Evolutionary conservation across 2,113 vertebrate species (phyloP).

Genomic region (Micronycteris hirsuta): DNA sequence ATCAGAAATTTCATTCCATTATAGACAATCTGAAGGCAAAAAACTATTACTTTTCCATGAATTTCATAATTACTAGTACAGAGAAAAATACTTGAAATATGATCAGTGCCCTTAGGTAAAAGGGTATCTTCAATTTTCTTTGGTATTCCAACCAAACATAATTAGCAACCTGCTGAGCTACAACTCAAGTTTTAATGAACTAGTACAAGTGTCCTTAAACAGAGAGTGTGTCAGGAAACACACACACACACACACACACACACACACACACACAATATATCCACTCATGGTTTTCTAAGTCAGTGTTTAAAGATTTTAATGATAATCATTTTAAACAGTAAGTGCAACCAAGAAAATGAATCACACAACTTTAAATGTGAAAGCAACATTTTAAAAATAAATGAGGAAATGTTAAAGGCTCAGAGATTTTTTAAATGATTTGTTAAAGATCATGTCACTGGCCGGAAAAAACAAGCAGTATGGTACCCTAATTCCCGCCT

Average conservation of each 20-base stretch:
- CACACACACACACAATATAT: constrained; percentile 32
- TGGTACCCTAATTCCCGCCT: neutral
- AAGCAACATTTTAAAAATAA: constrained; percentile 30
- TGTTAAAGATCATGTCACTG: neutral
- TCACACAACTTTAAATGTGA: neutral
- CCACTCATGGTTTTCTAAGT: constrained; percentile 45
- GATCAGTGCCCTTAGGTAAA: neutral
- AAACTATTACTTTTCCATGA: neutral
- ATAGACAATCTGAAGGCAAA: neutral
- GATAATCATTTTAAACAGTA: constrained; percentile 21
- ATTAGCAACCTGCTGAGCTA: constrained; percentile 62
- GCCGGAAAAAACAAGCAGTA: neutral
- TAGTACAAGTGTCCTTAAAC: constrained; percentile 18
- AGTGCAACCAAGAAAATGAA: neutral
- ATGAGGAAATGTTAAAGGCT: constrained; percentile 25
- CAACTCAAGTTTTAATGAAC: constrained; percentile 25
- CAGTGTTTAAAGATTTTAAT: constrained; percentile 10
- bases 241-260: no score
- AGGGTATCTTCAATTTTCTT: constrained; percentile 35
- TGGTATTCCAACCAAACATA: constrained; percentile 59
- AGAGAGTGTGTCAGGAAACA: constrained; percentile 31
- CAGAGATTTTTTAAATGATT: constrained; percentile 19
- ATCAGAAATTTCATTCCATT: neutral
- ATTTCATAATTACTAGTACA: constrained; percentile 42
- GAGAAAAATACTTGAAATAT: constrained; percentile 47